Percentiles rank a stretch among this genome's conserved stretches.
Conservation (phyloP, 2,888 invertebrate genomes). For the Hypolimnas misippus region DNA sequence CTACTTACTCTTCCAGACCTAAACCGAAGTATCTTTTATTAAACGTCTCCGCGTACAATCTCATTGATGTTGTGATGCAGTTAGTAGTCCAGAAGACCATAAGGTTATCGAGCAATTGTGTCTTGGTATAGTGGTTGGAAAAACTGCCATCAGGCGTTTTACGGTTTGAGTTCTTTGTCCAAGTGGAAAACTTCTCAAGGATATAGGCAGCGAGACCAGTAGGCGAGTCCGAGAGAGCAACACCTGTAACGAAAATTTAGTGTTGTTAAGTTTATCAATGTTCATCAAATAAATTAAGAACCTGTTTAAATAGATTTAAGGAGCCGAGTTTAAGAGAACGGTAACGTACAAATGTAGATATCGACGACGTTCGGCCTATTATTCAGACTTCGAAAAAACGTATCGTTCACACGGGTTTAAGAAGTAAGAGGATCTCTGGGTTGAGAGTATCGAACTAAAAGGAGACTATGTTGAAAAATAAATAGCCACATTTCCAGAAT, state of each 20-base stretch:
- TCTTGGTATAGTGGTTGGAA: constrained; percentile 84
- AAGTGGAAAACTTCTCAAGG: constrained; percentile 91
- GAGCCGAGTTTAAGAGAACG: no score
- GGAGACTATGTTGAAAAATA: no score
- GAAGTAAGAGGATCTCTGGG: no score
- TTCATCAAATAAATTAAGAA: no score
- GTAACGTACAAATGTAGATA: no score
- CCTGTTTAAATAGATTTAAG: no score
- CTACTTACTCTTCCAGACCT: constrained; percentile 73
- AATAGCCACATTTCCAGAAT: no score
- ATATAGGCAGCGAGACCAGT: constrained; percentile 92
- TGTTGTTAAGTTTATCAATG: no score
- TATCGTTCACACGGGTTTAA: no score
- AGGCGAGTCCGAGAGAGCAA: constrained; percentile 86
- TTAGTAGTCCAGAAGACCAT: constrained; percentile 90
- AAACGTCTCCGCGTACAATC: constrained; percentile 88
- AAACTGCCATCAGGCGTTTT: constrained; percentile 87
- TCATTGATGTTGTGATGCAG: constrained; percentile 88
- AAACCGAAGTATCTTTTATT: constrained; percentile 53
- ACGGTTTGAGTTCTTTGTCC: constrained; percentile 82
- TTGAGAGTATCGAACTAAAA: no score
- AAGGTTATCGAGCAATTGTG: constrained; percentile 80
- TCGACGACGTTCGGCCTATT: no score
- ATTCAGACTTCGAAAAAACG: no score
- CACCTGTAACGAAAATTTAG: constrained; percentile 37